Evolutionary conservation across 2,888 invertebrate species (phyloP).

Genomic region (Parelbella ahira): DNA sequence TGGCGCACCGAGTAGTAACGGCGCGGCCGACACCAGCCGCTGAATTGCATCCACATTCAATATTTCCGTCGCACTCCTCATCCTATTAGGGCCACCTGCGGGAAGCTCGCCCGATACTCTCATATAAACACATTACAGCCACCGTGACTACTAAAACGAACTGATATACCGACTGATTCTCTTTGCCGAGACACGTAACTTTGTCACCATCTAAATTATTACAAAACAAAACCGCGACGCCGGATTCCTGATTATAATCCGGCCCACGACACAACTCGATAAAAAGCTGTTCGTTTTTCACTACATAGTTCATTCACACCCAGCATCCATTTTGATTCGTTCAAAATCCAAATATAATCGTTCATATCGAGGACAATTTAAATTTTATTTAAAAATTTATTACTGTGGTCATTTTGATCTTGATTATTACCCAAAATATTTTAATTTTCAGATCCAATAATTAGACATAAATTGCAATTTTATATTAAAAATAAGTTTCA

Average conservation of each 20-base stretch:
- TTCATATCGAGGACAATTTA: constrained; percentile 63
- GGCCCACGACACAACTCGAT: constrained; percentile 77
- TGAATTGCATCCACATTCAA: constrained; percentile 59
- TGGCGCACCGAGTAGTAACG: constrained; percentile 60
- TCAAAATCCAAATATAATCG: constrained; percentile 76
- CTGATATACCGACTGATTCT: constrained; percentile 48
- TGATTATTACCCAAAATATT: too few relatives aligned
- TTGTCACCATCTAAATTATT: constrained; percentile 56
- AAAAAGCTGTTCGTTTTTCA: constrained; percentile 80
- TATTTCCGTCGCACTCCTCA: constrained; percentile 73
- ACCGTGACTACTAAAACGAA: constrained; percentile 66
- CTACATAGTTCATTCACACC: constrained; percentile 80
- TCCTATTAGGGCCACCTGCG: constrained; percentile 76
- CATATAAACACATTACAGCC: constrained; percentile 76
- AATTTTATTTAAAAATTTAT: too few relatives aligned
- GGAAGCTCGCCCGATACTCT: constrained; percentile 66
- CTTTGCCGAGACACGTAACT: constrained; percentile 47
- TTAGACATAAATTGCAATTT: too few relatives aligned
- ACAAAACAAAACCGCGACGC: constrained; percentile 63
- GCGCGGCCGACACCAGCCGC: constrained; percentile 56
- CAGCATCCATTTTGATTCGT: constrained; percentile 82
- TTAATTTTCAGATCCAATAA: too few relatives aligned
- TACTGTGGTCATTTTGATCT: too few relatives aligned
- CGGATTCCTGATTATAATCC: constrained; percentile 70
- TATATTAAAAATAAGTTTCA: too few relatives aligned